Evolutionary conservation across 2,797 vertebrate genomes (phyloP).

Genomic region (Hoplostethus mediterraneus): DNA sequence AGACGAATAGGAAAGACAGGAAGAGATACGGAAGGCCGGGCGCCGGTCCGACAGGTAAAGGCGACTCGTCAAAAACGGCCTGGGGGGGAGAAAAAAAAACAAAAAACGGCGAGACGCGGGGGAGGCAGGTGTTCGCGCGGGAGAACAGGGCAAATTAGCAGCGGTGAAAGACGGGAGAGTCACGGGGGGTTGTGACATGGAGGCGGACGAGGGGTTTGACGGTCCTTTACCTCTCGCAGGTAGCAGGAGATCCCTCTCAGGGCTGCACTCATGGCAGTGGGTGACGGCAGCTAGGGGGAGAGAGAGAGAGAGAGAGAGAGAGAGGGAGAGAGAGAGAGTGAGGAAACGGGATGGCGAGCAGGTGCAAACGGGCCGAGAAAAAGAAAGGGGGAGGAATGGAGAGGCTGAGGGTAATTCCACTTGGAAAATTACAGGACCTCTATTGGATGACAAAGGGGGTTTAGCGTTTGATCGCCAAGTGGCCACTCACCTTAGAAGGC

Average conservation of each 20-base stretch:
- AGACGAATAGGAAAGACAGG: conserved; percentile 30
- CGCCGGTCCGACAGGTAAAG: too few relatives aligned
- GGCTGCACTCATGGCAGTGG: conserved; percentile 90
- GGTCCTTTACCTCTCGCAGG: conserved; percentile 89
- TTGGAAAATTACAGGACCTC: conserved; percentile 66
- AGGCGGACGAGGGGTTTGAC: conserved; percentile 2
- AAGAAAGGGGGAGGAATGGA: conserved; percentile 5
- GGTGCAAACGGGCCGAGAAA: conserved; percentile 1
- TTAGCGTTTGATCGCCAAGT: conserved; percentile 66
- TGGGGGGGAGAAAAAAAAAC: neutral
- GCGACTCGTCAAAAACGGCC: too few relatives aligned
- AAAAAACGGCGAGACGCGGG: conserved; percentile 23
- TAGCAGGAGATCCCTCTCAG: conserved; percentile 94
- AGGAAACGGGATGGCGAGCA: neutral
- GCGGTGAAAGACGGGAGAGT: neutral
- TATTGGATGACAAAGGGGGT: conserved; percentile 55
- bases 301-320: conserved; percentile 42
- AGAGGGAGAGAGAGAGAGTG: conserved; percentile 30
- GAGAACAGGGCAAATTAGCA: too few relatives aligned
- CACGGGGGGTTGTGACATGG: neutral
- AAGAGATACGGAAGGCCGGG: neutral
- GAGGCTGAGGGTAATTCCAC: conserved; percentile 37
- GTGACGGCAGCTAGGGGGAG: conserved; percentile 88
- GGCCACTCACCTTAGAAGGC: conserved; percentile 56
- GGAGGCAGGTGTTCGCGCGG: conserved; percentile 19